Conservation (phyloP, 2,113 vertebrate species). For the Jaculus jaculus region DNA sequence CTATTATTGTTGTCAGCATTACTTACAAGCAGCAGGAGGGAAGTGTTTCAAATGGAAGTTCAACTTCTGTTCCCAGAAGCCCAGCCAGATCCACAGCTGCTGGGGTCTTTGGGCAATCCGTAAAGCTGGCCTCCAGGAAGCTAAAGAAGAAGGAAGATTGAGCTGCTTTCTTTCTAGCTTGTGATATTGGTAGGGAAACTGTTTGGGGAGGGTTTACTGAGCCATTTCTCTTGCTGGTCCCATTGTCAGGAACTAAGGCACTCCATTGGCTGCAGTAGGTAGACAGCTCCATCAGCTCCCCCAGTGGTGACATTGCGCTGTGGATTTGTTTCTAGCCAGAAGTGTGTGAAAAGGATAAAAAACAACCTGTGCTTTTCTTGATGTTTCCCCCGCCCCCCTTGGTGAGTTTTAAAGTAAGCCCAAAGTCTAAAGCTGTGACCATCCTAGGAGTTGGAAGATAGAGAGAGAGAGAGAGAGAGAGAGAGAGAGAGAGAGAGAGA, state of each 20-base stretch:
- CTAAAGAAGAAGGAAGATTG: not conserved
- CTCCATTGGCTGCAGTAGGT: not conserved
- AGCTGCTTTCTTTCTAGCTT: not conserved
- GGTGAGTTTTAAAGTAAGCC: slow-evolving; percentile 28
- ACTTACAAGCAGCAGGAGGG: slow-evolving; percentile 69
- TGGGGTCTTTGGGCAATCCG: slow-evolving; percentile 17
- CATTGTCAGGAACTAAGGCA: not conserved
- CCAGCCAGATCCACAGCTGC: slow-evolving; percentile 2
- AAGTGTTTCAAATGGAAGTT: slow-evolving; percentile 68
- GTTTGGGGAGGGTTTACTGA: not conserved
- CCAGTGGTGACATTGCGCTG: not conserved
- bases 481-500: too few relatives aligned
- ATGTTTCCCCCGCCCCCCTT: not conserved
- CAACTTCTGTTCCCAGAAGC: slow-evolving; percentile 55
- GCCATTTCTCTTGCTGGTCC: not conserved
- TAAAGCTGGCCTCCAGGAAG: slow-evolving; percentile 35
- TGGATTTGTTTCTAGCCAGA: slow-evolving; percentile 19
- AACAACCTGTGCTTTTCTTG: not conserved
- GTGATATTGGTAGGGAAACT: not conserved
- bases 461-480: too few relatives aligned
- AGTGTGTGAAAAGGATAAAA: not conserved
- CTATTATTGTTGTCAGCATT: slow-evolving; percentile 67
- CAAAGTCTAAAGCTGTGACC: not conserved
- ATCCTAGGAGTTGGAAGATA: not conserved
- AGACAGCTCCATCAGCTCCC: not conserved